Conservation (phyloP, 64 coral and sea anemone species). For the Cladopsammia gracilis region DNA sequence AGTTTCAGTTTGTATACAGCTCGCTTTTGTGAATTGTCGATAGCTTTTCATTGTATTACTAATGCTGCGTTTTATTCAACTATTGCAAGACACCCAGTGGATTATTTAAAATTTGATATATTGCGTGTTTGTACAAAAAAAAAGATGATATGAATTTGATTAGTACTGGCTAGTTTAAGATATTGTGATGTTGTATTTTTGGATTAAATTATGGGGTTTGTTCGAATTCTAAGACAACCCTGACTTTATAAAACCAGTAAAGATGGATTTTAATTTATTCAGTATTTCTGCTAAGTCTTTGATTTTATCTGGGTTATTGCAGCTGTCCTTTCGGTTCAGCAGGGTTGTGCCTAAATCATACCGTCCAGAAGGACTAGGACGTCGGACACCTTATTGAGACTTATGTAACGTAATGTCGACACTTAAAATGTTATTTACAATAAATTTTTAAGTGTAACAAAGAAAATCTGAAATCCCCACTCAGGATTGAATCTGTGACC, state of each 20-base stretch:
- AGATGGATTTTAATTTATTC: not conserved
- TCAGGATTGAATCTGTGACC: no score
- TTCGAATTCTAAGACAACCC: not conserved
- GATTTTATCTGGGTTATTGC: no score
- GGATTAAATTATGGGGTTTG: conserved; percentile 8
- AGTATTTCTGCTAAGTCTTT: no score
- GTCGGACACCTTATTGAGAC: no score
- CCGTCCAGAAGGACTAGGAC: no score
- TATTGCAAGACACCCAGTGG: not conserved
- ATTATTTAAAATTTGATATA: not conserved
- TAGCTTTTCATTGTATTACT: not conserved
- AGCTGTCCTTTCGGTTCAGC: no score
- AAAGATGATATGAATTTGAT: not conserved
- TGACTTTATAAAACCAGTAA: not conserved
- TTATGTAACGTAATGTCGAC: no score
- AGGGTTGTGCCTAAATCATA: no score
- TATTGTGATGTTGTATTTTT: conserved; percentile 36
- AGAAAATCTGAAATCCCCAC: no score
- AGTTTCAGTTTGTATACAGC: not conserved
- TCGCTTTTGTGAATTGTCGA: not conserved
- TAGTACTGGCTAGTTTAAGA: not conserved
- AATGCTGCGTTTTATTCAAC: not conserved
- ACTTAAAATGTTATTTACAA: no score
- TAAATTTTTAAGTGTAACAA: no score
- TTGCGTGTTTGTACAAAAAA: not conserved